Conservation (phyloP, 2,113 vertebrate species). For the Muntiacus muntjak region DNA sequence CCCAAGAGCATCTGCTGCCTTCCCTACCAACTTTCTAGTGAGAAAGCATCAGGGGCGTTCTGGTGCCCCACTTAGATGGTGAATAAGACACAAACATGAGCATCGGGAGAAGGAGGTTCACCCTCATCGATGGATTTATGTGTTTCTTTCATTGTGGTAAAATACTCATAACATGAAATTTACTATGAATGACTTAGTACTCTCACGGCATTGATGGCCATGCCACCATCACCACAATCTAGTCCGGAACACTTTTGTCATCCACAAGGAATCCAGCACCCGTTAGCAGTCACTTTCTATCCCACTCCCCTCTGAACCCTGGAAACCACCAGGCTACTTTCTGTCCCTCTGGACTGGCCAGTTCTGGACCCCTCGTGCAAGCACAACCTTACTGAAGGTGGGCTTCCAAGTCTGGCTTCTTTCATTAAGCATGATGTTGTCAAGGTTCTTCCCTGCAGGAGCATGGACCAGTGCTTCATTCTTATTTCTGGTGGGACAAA, state of each 20-base stretch:
- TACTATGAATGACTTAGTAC: background rate
- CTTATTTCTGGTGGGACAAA: background rate
- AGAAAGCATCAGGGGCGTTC: rapidly evolving
- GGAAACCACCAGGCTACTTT: background rate
- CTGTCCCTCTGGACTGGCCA: background rate
- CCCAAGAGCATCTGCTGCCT: background rate
- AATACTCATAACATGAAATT: background rate
- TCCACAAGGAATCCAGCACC: background rate
- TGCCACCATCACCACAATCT: background rate
- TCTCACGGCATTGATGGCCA: background rate
- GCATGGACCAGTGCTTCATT: background rate
- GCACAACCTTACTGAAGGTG: rapidly evolving
- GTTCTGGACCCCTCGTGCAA: background rate
- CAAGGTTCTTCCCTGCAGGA: too few species aligned
- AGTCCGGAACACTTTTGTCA: background rate
- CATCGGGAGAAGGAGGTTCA: background rate
- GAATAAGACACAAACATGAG: too few species aligned
- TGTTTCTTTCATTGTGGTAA: background rate
- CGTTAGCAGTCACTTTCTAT: background rate
- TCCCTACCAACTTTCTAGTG: background rate
- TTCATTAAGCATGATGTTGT: background rate
- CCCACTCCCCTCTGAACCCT: background rate
- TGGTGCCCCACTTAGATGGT: background rate
- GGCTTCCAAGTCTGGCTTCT: background rate
- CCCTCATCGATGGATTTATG: background rate